Evolutionary conservation across 2,113 vertebrate species (phyloP).

Genomic region (Lophotis ruficrista): DNA sequence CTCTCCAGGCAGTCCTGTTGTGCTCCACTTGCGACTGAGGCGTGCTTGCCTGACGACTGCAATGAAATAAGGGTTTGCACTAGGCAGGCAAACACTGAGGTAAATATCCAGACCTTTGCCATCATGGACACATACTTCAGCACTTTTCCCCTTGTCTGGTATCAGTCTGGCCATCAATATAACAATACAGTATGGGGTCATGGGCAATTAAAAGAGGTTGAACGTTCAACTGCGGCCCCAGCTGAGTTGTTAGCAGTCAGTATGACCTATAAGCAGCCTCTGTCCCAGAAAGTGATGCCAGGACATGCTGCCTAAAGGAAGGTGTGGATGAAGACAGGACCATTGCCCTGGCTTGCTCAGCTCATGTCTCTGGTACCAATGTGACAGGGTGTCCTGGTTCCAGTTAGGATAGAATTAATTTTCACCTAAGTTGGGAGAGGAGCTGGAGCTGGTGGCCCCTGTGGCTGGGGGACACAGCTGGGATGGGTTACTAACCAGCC

Average conservation of each 20-base stretch:
- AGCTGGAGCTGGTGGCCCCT: too few species aligned
- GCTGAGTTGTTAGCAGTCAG: neutral
- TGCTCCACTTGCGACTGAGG: neutral
- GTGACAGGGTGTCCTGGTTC: neutral
- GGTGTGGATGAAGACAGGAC: neutral
- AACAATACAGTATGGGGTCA: neutral
- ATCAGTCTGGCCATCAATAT: neutral
- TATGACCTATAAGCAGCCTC: neutral
- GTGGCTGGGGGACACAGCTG: too few species aligned
- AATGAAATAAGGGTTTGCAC: neutral
- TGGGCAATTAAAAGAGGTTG: neutral
- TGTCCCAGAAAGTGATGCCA: neutral
- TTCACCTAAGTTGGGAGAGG: too few species aligned
- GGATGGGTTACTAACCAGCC: too few species aligned
- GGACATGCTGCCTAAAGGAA: neutral
- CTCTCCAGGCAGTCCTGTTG: constrained; percentile 17
- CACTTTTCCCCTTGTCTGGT: neutral
- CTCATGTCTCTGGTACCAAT: neutral
- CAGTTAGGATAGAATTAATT: too few species aligned
- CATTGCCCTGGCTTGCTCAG: neutral
- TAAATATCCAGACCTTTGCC: neutral
- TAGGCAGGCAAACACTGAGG: neutral
- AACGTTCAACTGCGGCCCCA: neutral
- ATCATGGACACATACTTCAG: neutral
- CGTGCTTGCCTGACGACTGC: neutral